These are phyloP conservation scores for Dipus sagitta DNA, from an alignment of 2,797 vertebrate species.

Conservation along the genomic window DNA sequence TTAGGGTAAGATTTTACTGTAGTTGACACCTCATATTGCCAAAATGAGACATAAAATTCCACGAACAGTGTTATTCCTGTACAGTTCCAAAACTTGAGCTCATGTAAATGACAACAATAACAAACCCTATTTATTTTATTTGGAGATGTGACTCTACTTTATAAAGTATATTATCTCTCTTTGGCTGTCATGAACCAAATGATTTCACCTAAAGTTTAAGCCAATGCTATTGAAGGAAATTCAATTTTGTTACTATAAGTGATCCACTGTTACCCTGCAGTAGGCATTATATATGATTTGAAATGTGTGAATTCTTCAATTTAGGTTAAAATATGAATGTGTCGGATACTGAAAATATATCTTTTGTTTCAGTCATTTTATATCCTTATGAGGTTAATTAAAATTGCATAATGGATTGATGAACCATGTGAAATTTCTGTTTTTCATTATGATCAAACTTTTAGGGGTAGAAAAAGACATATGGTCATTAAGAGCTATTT, in stretches of 20 bases:
- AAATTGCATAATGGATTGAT: constrained; percentile 56
- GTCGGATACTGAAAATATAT: background rate
- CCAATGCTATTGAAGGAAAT: background rate
- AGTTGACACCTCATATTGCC: background rate
- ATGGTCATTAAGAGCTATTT: constrained; percentile 42
- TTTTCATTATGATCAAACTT: constrained; percentile 64
- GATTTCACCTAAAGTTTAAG: background rate
- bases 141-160: background rate
- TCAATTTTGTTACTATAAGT: background rate
- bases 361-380: constrained; percentile 42
- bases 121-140: background rate
- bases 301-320: constrained; percentile 64
- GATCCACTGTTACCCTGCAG: background rate
- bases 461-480: background rate
- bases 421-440: constrained; percentile 57
- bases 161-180: background rate
- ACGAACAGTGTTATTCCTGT: background rate
- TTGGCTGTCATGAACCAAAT: background rate
- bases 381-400: constrained; percentile 69
- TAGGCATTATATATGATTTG: background rate
- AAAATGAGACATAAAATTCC: background rate
- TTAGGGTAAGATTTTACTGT: background rate
- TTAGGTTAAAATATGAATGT: constrained; percentile 67
- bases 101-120: background rate
- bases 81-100: background rate